phyloP scores from a whole-genome alignment of 2,888 invertebrate species.

The Lamproptera curius region DNA sequence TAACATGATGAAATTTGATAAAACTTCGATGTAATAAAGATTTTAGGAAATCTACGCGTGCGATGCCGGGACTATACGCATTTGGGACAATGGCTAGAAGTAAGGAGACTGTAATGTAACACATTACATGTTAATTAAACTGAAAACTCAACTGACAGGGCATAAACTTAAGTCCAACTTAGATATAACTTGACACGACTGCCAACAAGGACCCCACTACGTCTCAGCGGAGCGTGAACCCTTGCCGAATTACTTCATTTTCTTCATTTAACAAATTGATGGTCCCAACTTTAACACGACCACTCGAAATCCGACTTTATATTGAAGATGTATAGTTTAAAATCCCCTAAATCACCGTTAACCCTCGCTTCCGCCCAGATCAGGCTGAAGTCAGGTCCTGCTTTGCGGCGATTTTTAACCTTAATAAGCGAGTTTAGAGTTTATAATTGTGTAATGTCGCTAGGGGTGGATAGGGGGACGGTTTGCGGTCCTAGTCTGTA shows the following conservation, averaged over 20 bases:
- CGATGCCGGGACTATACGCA: neutral
- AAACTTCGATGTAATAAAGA: no score
- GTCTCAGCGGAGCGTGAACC: constrained; percentile 49
- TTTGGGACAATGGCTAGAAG: neutral
- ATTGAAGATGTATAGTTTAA: constrained; percentile 48
- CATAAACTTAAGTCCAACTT: no score
- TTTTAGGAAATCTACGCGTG: constrained; percentile 35
- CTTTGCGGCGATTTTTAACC: constrained; percentile 55
- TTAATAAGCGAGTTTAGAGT: constrained; percentile 53
- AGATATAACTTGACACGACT: constrained; percentile 40
- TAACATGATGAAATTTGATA: no score
- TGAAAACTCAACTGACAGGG: no score
- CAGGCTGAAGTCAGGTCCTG: constrained; percentile 60
- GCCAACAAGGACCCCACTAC: constrained; percentile 46
- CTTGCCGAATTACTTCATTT: constrained; percentile 67
- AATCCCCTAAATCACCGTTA: constrained; percentile 35
- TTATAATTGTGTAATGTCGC: constrained; percentile 43
- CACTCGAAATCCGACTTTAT: constrained; percentile 41
- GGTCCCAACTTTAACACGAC: constrained; percentile 40
- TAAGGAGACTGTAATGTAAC: no score
- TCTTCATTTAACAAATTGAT: constrained; percentile 78
- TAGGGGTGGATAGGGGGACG: constrained; percentile 34
- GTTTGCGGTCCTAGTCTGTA: constrained; percentile 74
- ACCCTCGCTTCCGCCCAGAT: constrained; percentile 61
- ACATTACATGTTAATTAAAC: no score